Percentiles rank a stretch among this genome's conserved stretches.
Conservation (phyloP, 2,113 vertebrate species). For the Pachypanchax playfairii region DNA sequence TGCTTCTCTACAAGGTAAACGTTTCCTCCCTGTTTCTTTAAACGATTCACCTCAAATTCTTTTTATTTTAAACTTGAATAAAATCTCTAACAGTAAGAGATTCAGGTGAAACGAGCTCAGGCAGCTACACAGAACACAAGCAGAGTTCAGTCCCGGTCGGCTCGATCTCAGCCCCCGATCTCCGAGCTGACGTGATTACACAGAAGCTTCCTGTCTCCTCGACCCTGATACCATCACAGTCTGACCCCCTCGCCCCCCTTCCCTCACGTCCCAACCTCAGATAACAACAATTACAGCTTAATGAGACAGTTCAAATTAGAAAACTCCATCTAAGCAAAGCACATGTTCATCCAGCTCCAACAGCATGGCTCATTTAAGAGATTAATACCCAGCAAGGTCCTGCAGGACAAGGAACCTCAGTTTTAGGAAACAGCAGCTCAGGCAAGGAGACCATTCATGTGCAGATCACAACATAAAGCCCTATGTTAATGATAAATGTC, state of each 20-base stretch:
- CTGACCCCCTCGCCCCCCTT: slow-evolving; percentile 61
- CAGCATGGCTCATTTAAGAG: slow-evolving; percentile 75
- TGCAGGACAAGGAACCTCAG: slow-evolving; percentile 40
- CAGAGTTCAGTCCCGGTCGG: slow-evolving; percentile 42
- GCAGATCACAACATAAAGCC: slow-evolving; percentile 50
- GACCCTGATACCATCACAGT: slow-evolving; percentile 72
- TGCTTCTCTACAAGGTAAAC: too few species aligned
- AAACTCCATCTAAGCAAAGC: slow-evolving; percentile 67
- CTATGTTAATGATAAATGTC: slow-evolving; percentile 24
- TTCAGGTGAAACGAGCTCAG: slow-evolving; percentile 25
- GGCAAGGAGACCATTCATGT: slow-evolving; percentile 66
- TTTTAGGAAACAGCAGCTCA: slow-evolving; percentile 50
- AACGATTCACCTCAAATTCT: slow-evolving; percentile 12
- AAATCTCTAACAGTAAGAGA: slow-evolving; percentile 28
- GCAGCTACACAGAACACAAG: slow-evolving; percentile 39
- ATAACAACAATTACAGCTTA: slow-evolving; percentile 76
- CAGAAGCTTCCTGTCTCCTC: slow-evolving; percentile 78
- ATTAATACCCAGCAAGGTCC: slow-evolving; percentile 66
- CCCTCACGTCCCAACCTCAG: slow-evolving; percentile 56
- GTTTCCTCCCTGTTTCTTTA: too few species aligned
- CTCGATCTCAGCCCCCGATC: slow-evolving; percentile 65
- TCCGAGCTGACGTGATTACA: slow-evolving; percentile 78
- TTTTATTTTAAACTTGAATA: slow-evolving; percentile 2
- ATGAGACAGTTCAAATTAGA: slow-evolving; percentile 77
- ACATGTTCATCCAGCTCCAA: slow-evolving; percentile 61